A percentile compares a stretch with the other conserved stretches of the same genome.
These are phyloP conservation scores for Phenganax subtilis DNA, from an alignment of 92 coral and sea anemone genomes.

Conservation along the genomic window DNA sequence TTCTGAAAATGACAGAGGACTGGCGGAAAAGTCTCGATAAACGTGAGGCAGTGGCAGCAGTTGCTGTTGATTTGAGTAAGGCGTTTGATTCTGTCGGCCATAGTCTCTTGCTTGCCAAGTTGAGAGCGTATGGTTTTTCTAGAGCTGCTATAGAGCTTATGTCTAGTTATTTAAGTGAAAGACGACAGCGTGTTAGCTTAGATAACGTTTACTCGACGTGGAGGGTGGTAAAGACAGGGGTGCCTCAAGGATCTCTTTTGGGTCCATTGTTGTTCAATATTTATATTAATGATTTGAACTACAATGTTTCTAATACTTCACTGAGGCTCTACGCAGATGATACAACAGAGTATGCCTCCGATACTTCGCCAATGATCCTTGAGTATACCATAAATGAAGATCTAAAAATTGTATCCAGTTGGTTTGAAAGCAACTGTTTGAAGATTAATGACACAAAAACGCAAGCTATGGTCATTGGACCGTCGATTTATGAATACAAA, in stretches of 20 bases:
- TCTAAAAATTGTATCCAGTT: constrained; percentile 21
- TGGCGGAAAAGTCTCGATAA: constrained; percentile 27
- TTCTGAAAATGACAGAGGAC: constrained; percentile 37
- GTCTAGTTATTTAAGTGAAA: constrained; percentile 30
- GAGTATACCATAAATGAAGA: constrained; percentile 18
- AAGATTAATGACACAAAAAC: constrained; percentile 22
- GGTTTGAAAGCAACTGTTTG: constrained; percentile 20
- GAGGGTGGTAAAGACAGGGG: constrained; percentile 31
- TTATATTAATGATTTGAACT: not conserved
- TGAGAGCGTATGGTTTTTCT: not conserved
- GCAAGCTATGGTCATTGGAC: constrained; percentile 36
- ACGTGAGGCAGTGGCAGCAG: constrained; percentile 30
- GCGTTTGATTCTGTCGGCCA: constrained; percentile 13
- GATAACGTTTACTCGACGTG: constrained; percentile 31
- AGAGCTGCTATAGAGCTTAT: constrained; percentile 24
- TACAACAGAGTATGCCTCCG: constrained; percentile 22
- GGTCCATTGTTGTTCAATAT: constrained; percentile 37
- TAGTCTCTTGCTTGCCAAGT: too few relatives aligned
- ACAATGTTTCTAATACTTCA: constrained; percentile 15
- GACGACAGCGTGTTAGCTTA: constrained; percentile 37
- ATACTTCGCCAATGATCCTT: constrained; percentile 19
- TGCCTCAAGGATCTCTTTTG: constrained; percentile 39
- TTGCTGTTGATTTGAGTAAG: constrained; percentile 42
- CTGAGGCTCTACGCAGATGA: constrained; percentile 8
- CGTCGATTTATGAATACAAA: constrained; percentile 28